Base-by-base conservation (phyloP, 2,113 vertebrate species). In the Phalacrocorax brasilianus region DNA sequence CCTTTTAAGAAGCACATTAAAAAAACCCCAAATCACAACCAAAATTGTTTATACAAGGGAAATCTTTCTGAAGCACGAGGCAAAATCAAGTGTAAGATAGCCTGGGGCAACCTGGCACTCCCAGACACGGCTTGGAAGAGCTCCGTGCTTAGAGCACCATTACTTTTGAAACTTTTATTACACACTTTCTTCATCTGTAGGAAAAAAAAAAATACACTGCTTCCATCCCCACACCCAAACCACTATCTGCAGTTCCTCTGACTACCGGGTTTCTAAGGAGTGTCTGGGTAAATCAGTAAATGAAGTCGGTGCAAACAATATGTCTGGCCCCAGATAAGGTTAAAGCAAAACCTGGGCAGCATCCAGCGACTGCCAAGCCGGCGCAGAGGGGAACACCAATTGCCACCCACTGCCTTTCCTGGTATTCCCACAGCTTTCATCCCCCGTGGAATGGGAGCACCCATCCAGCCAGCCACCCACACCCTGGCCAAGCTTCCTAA, bases 301-400 rank as follows among this genome's bases (percentile, higher is more conserved):
- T 88, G 95, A 93, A 97, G 95, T 89, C 38, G 26, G 88, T 78
- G 83, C 33, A 74, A 97, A 81, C 74, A 91, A 45, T 90, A 89
- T 27, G 92, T 93, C 85, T 90, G 97, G 96, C 83, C 97, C 94
- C 96, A 98, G 97, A 97, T 97, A 98, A 96, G 97, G 92, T 66
- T 23, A 88, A 75, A 96, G 84, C 68, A 97, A 91, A 96, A 95
- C 94, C 89, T 98, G 98, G 98, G 96, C 88, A 76, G 74, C 71
- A 85, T 95, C 98, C 98, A 98, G 95, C 17, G 56, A 67, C 92
- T 94, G 81, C 96, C 90, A 90, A 94, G 67, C 21, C 26, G 11
- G 86, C 67, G 2, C 0, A 67, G 94, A 96, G 91, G 95, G 72
- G 76, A 92, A 92, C 94, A 95, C 76, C 76, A 96, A 61, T 80